Base-by-base conservation (phyloP, 2,888 invertebrate species). In the Brassicogethes aeneus region DNA sequence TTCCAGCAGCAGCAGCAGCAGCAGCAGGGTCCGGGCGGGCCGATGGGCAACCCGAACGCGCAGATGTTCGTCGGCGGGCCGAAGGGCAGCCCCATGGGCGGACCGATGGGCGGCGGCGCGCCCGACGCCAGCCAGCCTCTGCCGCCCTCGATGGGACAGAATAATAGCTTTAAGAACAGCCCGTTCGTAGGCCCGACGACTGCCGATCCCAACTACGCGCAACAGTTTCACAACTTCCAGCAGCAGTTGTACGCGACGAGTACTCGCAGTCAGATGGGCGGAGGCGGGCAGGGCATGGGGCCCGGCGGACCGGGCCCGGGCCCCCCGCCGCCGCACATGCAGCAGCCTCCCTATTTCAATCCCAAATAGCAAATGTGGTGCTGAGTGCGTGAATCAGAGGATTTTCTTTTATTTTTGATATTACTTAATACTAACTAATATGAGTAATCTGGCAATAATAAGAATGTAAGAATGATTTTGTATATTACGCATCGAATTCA, bases 181-280 rank as follows among this genome's bases (percentile, higher is more conserved):
- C 85, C 86, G 52, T 91, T 88, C 64, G 83, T 87, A 42, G 87
- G 87, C 16, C 88, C 88, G 5, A 85, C 83, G 16, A 86, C 90
- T 43, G 82, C 85, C 35, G 92, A 93, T 70, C 87, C 92, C 10
- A 89, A 88, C 65, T 93, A 93, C 72, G 92, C 91, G 60, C 90
- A 90, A 68, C 92, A 92, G 75, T 93, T 87, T 73, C 92, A 92
- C 70, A 89, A 92, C 71, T 93, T 93, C 74, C 93, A 93, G 65
- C 93, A 93, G 67, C 92, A 92, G 69, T 71, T 93, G 53, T 93
- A 93, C 69, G 92, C 93, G 46, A 93, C 92, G 36, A 80, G 81
- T 50, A 83, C 85, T 31, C 74, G 84, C 52, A 79, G 76, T 62
- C 77, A 78, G 54, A 69, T 70, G 62, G 68, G 67, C 43, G 67